A percentile compares a stretch with the other conserved stretches of the same genome.
Conservation (phyloP, 2,888 invertebrate species). For the Lagria hirta region DNA sequence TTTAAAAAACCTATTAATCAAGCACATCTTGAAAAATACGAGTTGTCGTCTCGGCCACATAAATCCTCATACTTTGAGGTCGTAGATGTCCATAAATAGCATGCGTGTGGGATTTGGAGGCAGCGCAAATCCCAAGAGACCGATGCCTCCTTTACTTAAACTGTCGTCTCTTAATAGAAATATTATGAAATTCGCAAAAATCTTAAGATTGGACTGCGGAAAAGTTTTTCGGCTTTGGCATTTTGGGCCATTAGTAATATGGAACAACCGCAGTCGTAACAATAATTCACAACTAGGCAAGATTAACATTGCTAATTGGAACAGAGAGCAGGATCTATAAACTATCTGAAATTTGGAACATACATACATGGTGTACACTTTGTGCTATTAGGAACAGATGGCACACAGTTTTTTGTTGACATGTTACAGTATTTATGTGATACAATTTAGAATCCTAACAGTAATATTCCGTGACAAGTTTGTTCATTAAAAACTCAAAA, state of each 20-base stretch:
- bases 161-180: slow-evolving; percentile 22
- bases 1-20: no score
- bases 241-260: no score
- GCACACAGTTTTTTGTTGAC: no score
- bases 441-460: no score
- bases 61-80: slow-evolving; percentile 16
- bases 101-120: slow-evolving; percentile 18
- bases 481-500: no score
- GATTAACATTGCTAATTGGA: slow-evolving; percentile 25
- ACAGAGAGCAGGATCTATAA: slow-evolving; percentile 21
- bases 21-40: no score
- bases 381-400: no score
- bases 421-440: no score
- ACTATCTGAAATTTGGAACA: slow-evolving; percentile 24
- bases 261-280: slow-evolving; percentile 11
- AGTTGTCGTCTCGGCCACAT: slow-evolving; percentile 17
- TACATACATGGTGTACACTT: no score
- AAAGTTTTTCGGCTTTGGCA: no score
- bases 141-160: slow-evolving; percentile 7
- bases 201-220: no score
- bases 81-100: slow-evolving; percentile 17
- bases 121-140: slow-evolving; percentile 5
- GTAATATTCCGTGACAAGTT: no score
- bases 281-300: slow-evolving; percentile 18
- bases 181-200: slow-evolving; percentile 13